Evolutionary conservation across 2,888 invertebrate genomes (phyloP), one percentile per base, ranked within the genome.

Genomic region (Andricus quercusramuli): DNA sequence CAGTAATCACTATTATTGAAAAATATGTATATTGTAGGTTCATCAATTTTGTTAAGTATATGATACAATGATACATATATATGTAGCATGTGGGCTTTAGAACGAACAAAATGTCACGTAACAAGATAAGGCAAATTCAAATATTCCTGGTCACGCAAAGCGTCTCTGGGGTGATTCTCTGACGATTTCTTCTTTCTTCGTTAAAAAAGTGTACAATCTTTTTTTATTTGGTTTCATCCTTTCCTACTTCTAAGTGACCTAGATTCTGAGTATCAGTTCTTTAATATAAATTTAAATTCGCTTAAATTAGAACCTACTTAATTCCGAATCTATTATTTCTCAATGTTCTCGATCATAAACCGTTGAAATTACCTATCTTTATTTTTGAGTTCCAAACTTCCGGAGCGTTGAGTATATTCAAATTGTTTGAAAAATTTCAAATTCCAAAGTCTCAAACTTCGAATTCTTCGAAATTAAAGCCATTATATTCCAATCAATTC

Each of bases 401-500:
- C 47, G 17, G 8, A 47, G 47, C 17, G 51, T 20, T 20, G 17
- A 51, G 5, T 11, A 51, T 2, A 20, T 17, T 56, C 3, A 56
- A 68, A 68, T 68, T 47, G 22, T 68, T 68, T 44, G 25, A 68
- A 47, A 25, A 68, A 25, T 68, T 68, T 4, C 6, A 68, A 25
- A 47, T 68, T 68, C 25, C 47, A n/a, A 22, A 22, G 17, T 44
- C 22, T 13, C 25, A 13, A 68, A 68, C 68, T 47, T 67, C n/a
- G n/a, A 37, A 67, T 22, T 44, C 17, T 56, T n/a, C n/a, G 0
- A 56, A 56, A n/a, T 56, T 8, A 1, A 20, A 56, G 56, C 1
- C n/a, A 3, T 20, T 56, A 9, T n/a, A 56, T 4, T 56, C n/a
- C 2, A 56, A n/a, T n/a, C n/a, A 11, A 59, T 22, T 59, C 3